These are phyloP conservation scores for Lycocerus yunnanus DNA, from an alignment of 2,888 invertebrate species.

Conservation along the genomic window DNA sequence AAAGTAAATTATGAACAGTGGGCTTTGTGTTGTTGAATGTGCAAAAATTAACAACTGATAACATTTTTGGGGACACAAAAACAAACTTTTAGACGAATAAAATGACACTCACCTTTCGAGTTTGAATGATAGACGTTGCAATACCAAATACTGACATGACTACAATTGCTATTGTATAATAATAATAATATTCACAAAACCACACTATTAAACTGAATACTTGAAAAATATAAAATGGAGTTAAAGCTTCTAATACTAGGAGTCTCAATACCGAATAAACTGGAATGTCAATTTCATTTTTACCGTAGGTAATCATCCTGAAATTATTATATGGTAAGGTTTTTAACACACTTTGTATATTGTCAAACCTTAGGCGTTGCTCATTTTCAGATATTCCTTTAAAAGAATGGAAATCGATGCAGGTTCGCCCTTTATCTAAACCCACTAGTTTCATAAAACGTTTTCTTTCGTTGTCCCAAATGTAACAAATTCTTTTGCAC, in stretches of 20 bases:
- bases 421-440: constrained; percentile 70
- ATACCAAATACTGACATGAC: constrained; percentile 84
- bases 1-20: neutral
- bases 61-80: too few relatives aligned
- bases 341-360: neutral
- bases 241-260: constrained; percentile 81
- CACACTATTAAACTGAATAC: constrained; percentile 87
- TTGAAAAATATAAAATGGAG: constrained; percentile 96
- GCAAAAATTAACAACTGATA: too few relatives aligned
- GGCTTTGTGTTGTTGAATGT: neutral
- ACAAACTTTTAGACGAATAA: neutral
- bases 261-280: constrained; percentile 74
- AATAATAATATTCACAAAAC: constrained; percentile 86
- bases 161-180: constrained; percentile 85
- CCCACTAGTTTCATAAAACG: constrained; percentile 75
- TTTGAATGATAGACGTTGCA: constrained; percentile 81
- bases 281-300: constrained; percentile 83
- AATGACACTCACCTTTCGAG: constrained; percentile 67
- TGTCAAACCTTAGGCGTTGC: constrained; percentile 64
- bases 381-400: constrained; percentile 63
- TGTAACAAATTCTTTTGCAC: constrained; percentile 80
- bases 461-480: constrained; percentile 76
- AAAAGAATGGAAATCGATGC: constrained; percentile 66
- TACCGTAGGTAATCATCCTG: constrained; percentile 80
- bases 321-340: constrained; percentile 26